Conservation (phyloP, 1,140 invertebrate genomes). For the Whitmania pigra region DNA sequence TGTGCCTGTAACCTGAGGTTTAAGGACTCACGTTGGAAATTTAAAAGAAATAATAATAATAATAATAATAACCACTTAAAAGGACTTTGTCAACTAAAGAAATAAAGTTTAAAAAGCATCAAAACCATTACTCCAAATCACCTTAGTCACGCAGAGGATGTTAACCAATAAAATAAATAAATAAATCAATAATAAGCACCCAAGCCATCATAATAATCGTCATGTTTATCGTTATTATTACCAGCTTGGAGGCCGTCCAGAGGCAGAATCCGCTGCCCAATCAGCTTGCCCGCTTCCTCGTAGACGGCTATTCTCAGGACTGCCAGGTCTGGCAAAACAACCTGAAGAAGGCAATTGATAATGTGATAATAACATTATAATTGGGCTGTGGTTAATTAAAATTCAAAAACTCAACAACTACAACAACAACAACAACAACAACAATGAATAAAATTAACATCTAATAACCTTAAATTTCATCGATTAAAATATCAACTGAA, state of each 20-base stretch:
- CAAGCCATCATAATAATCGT: background rate
- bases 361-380: background rate
- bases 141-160: no score
- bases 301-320: slow-evolving; percentile 94
- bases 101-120: background rate
- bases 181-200: no score
- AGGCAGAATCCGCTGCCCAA: slow-evolving; percentile 92
- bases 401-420: no score
- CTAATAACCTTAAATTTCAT: no score
- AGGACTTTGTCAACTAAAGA: background rate
- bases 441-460: no score
- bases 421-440: no score
- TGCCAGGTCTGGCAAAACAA: slow-evolving; percentile 91
- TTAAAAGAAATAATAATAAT: no score
- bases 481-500: no score
- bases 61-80: background rate
- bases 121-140: background rate
- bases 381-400: no score
- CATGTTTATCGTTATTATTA: slow-evolving; percentile 14
- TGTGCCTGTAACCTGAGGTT: slow-evolving; percentile 73
- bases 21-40: no score
- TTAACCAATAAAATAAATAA: no score
- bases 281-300: slow-evolving; percentile 90
- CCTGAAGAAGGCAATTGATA: slow-evolving; percentile 46
- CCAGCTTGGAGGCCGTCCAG: slow-evolving; percentile 92